These are phyloP conservation scores for Nipponacmea schrenckii DNA, from an alignment of 2,888 invertebrate genomes.

Conservation along the genomic window DNA sequence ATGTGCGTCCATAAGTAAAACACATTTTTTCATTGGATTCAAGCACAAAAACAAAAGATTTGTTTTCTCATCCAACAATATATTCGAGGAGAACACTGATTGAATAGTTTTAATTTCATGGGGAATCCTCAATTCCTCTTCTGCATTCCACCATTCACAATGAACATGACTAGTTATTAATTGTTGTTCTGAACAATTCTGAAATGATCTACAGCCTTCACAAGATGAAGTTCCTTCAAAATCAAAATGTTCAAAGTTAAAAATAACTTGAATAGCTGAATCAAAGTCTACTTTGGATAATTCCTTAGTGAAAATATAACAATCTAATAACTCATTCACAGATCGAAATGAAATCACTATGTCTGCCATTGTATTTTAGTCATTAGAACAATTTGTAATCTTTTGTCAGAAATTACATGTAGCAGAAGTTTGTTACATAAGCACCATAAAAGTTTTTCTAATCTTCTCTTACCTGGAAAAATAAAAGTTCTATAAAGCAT, in stretches of 20 bases:
- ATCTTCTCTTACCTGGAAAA: too few species aligned
- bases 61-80: background rate
- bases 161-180: constrained; percentile 3
- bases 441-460: too few species aligned
- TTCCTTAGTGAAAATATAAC: constrained; percentile 34
- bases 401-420: too few species aligned
- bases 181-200: background rate
- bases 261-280: background rate
- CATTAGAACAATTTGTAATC: too few species aligned
- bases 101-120: background rate
- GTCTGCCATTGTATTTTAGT: constrained; percentile 31
- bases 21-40: constrained; percentile 19
- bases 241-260: constrained; percentile 4
- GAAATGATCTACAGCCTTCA: background rate
- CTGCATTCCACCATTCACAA: background rate
- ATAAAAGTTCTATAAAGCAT: too few species aligned
- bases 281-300: constrained; percentile 30
- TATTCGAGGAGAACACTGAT: background rate
- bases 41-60: constrained; percentile 3
- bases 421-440: too few species aligned
- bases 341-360: constrained; percentile 36
- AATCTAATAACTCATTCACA: constrained; percentile 33
- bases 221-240: background rate
- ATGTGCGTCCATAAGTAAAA: constrained; percentile 39
- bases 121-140: background rate